Percentiles rank a stretch among this genome's conserved stretches.
phyloP scores from a whole-genome alignment of 2,797 vertebrate genomes.

The Paratrypauchen microcephalus region DNA sequence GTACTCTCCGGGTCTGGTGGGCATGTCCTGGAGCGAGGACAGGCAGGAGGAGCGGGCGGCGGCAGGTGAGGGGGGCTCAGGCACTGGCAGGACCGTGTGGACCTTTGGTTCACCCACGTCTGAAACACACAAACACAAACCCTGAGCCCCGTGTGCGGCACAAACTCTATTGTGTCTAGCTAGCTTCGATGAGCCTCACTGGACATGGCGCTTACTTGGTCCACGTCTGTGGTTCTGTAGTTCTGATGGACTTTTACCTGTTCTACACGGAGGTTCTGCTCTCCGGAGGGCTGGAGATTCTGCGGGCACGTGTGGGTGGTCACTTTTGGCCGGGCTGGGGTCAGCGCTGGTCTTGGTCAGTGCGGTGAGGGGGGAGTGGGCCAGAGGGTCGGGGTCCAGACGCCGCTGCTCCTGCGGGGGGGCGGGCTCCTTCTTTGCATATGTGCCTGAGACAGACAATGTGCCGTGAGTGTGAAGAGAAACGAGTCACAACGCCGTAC shows the following conservation, averaged over 20 bases:
- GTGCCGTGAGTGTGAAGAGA: too few species aligned
- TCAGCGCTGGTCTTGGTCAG: slow-evolving; percentile 48
- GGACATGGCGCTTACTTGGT: too few species aligned
- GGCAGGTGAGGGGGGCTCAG: slow-evolving; percentile 40
- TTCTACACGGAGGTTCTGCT: neutral
- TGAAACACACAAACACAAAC: slow-evolving; percentile 2
- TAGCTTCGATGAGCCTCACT: too few species aligned
- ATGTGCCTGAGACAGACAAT: slow-evolving; percentile 18
- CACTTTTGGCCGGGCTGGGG: slow-evolving; percentile 27
- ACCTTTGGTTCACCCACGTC: slow-evolving; percentile 45
- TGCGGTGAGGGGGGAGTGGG: slow-evolving; percentile 45
- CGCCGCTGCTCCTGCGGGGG: slow-evolving; percentile 29
- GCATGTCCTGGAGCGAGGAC: slow-evolving; percentile 53
- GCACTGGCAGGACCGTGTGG: slow-evolving; percentile 29
- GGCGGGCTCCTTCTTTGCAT: slow-evolving; percentile 23
- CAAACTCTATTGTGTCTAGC: too few species aligned
- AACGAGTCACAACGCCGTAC: too few species aligned
- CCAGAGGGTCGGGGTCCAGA: slow-evolving; percentile 16
- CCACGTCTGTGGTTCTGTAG: too few species aligned
- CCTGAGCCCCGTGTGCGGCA: too few species aligned
- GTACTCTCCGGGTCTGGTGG: slow-evolving; percentile 72
- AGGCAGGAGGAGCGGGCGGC: slow-evolving; percentile 30
- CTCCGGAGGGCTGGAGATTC: slow-evolving; percentile 33
- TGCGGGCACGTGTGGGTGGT: slow-evolving; percentile 15
- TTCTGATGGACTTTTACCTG: neutral